Evolutionary conservation across 2,113 vertebrate genomes (phyloP), one percentile per base, ranked within the genome.

Genomic region (Lasiurus cinereus): DNA sequence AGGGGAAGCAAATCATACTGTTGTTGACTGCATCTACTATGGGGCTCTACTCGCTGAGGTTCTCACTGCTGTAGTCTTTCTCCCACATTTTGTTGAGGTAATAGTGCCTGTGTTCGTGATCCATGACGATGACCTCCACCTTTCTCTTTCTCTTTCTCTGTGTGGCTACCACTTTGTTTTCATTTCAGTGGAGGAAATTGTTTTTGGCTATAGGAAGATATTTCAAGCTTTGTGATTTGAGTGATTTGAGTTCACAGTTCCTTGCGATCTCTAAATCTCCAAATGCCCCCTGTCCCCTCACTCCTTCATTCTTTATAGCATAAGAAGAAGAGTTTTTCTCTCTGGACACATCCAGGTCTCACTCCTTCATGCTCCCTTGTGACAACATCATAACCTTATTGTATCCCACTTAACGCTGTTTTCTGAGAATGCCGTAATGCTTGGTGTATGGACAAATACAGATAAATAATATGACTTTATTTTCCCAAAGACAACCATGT

Each of bases 391-490:
- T 90, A 88, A 96, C 67, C 66, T 94, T 91, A 94, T 92, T 3
- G 62, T 39, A 62, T 86, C 91, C 93, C 74, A 79, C 82, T 96
- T 96, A 96, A 52, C 46, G 16, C 90, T 92, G n/a, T 93, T 95
- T 94, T 87, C 78, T 31, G 74, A 95, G 94, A 90, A 94, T 86
- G 76, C 64, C 85, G 93, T 97, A 95, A 97, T 96, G 94, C 92
- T 43, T 95, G 52, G 77, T 91, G 56, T 93, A 93, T 89, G 95
- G 90, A 97, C 96, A 8, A 94, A 94, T 10, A 87, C 76, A 82
- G 96, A 97, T 96, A 94, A 97, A 96, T 96, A 94, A 94, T 48
- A 21, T 88, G 88, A 90, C 93, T 97, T 97, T 94, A 94, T 97
- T 96, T 96, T 92, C 70, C 90, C 78, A 78, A 78, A 95, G 96